Base-by-base conservation (phyloP, 2,797 vertebrate genomes). In the Nannoperca australis region DNA sequence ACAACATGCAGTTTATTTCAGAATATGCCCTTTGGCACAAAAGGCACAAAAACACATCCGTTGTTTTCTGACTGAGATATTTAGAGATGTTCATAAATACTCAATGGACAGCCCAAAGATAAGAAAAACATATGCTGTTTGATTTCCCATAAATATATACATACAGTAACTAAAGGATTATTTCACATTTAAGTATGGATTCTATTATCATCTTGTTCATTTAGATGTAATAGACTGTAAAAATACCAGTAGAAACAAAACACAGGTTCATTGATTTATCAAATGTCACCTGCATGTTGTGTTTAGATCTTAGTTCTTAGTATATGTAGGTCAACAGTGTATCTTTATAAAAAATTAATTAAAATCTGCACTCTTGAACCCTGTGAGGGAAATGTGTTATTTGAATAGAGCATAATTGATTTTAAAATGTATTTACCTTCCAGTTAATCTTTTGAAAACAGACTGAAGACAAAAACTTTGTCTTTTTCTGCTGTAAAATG, bases 301-400 rank as follows among this genome's bases (percentile, higher is more conserved):
- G 40, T 68, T 76, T 58, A 50, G 59, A 82, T 82, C 70, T 50
- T 56, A 50, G 59, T 17, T 65, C 45, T 74, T 44, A 34, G 55
- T 49, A 51, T 65, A 83, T 87, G 74, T 81, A 81, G 88, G 85
- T 87, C 86, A 79, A 22, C 51, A 54, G 54, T 74, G 55, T 81
- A 51, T 42, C 50, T 82, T 84, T 49, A 78, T 75, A 61, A 84
- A 82, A 84, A 73, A 87, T 86, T 4, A 64, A 81, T 82, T 88
- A 14, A 67, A 79, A 59, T 84, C 42, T 71, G 55, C 62, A 70
- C 68, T 45, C 77, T 53, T 58, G 44, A 73, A 70, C 58, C 34
- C 75, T 1, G n/a, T 10, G 17, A 69, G 74, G 53, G 76, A 69
- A 78, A 76, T 51, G 34, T 55, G 71, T 78, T 50, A 70, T 66